These are phyloP conservation scores for Macheiramphus alcinus DNA, from an alignment of 2,113 vertebrate species.

Conservation along the genomic window DNA sequence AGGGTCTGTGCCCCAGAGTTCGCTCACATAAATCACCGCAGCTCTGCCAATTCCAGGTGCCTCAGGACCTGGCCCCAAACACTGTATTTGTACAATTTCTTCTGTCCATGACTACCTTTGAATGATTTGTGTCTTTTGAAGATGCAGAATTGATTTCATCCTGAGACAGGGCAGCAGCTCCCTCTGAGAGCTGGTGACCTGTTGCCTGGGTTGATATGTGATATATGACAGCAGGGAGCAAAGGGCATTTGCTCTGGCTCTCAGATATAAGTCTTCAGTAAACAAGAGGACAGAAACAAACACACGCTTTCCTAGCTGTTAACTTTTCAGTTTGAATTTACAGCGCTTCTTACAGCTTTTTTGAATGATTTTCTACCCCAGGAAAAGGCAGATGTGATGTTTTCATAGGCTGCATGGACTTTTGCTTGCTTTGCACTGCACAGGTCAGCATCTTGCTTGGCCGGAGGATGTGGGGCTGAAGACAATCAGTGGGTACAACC, in stretches of 20 bases:
- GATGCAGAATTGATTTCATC: neutral
- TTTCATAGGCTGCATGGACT: neutral
- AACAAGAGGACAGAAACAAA: neutral
- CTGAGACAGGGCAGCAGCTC: neutral
- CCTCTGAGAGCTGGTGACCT: neutral
- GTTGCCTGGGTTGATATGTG: neutral
- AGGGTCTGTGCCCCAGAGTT: fast-evolving
- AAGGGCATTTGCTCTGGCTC: neutral
- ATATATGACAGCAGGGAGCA: fast-evolving
- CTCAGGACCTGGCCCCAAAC: neutral
- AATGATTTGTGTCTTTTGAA: neutral
- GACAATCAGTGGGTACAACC: neutral
- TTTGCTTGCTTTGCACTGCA: neutral
- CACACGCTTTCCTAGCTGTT: neutral
- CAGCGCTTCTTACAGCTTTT: neutral
- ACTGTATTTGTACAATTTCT: neutral
- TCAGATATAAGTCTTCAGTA: neutral
- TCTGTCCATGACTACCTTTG: fast-evolving
- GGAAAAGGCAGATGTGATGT: neutral
- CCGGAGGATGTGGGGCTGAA: fast-evolving
- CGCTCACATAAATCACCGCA: neutral
- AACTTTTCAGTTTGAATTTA: neutral
- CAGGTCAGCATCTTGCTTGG: fast-evolving
- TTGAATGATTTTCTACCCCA: neutral
- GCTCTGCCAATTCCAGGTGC: neutral